Evolutionary conservation across 2,888 invertebrate species (phyloP).

Genomic region (Oligia fasciuncula): DNA sequence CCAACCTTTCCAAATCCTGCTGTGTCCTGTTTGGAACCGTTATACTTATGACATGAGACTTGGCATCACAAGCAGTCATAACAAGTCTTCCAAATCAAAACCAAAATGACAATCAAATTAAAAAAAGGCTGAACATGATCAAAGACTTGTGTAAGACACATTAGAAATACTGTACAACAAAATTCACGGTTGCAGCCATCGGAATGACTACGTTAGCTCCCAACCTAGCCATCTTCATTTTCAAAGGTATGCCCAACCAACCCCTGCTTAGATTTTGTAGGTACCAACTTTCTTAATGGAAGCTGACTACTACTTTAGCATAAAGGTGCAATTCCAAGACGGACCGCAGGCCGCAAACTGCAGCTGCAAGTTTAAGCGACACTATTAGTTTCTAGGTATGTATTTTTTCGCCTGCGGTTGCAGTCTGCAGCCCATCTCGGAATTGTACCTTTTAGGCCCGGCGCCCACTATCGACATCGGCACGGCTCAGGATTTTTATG

Average conservation of each 20-base stretch:
- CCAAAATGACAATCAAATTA: not conserved
- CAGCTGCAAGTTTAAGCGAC: too few species aligned
- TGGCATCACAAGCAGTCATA: not conserved
- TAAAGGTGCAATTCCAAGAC: not conserved
- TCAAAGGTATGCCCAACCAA: too few species aligned
- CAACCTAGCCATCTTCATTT: conserved; percentile 1
- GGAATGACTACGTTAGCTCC: not conserved
- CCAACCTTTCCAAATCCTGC: not conserved
- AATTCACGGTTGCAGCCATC: not conserved
- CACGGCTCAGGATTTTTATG: too few species aligned
- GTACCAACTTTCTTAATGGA: not conserved
- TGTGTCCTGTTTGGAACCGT: not conserved
- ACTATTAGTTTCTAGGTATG: too few species aligned
- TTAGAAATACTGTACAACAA: not conserved
- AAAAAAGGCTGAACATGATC: not conserved
- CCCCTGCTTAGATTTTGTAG: not conserved
- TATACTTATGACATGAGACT: not conserved
- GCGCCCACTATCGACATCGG: too few species aligned
- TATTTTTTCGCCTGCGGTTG: too few species aligned
- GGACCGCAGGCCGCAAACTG: too few species aligned
- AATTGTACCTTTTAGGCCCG: too few species aligned
- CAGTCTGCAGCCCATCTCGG: too few species aligned
- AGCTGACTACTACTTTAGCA: not conserved
- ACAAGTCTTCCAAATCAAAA: not conserved
- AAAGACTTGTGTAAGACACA: not conserved